Evolutionary conservation across 2,888 invertebrate genomes (phyloP).

Genomic region (Thereva nobilitata): DNA sequence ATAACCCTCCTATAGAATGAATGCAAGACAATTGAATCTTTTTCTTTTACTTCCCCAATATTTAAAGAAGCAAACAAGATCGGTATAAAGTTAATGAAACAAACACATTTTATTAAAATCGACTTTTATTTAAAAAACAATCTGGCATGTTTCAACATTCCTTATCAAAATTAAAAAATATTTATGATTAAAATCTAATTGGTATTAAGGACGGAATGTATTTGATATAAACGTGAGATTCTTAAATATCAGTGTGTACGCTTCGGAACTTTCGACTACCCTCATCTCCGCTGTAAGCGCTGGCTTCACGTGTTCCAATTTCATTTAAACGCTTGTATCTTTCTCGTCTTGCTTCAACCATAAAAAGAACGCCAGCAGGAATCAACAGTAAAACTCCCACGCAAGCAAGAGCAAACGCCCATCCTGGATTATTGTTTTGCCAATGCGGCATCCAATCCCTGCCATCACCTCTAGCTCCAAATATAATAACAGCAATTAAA

Average conservation of each 20-base stretch:
- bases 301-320: slow-evolving; percentile 68
- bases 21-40: too few species aligned
- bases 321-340: slow-evolving; percentile 74
- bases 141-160: too few species aligned
- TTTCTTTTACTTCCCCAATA: too few species aligned
- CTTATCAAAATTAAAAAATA: too few species aligned
- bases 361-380: slow-evolving; percentile 77
- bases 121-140: too few species aligned
- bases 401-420: slow-evolving; percentile 88
- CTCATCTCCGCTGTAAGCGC: slow-evolving; percentile 69
- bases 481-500: slow-evolving; percentile 81
- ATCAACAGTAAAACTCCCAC: slow-evolving; percentile 76
- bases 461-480: slow-evolving; percentile 88
- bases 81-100: too few species aligned
- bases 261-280: slow-evolving; percentile 36
- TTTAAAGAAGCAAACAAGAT: too few species aligned
- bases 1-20: too few species aligned
- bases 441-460: slow-evolving; percentile 96
- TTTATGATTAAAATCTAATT: too few species aligned
- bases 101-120: too few species aligned
- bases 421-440: slow-evolving; percentile 93
- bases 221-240: too few species aligned
- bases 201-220: too few species aligned
- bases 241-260: slow-evolving; percentile 29
- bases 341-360: slow-evolving; percentile 80